Percentiles rank a stretch among this genome's conserved stretches.
Evolutionary conservation across 92 coral and sea anemone genomes (phyloP).

Genomic region (Parazoanthus swiftii): DNA sequence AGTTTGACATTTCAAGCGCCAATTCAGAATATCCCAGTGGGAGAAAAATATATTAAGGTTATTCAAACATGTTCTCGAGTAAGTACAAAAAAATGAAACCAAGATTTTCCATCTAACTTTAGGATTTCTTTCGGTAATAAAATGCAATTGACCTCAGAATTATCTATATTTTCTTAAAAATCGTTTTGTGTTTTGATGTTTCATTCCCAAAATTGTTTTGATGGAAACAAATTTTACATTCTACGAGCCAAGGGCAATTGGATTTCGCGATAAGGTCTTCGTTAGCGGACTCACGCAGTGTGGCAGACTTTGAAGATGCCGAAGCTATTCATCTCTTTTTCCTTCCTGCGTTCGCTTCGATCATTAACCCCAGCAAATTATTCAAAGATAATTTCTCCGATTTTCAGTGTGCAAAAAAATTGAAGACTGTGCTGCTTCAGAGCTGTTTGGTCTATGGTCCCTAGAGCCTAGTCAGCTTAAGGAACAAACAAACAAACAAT

Average conservation of each 20-base stretch:
- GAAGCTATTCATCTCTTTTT: conserved; percentile 25
- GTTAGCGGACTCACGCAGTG: conserved; percentile 38
- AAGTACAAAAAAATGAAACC: not conserved
- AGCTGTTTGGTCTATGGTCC: not conserved
- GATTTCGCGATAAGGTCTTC: conserved; percentile 41
- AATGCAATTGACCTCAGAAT: not conserved
- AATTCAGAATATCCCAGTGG: conserved; percentile 29
- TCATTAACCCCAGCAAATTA: not conserved
- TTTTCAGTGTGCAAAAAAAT: not conserved
- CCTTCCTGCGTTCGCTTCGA: conserved; percentile 19
- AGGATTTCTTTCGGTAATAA: not conserved
- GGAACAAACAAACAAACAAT: conserved; percentile 37
- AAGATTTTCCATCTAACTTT: not conserved
- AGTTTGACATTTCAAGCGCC: conserved; percentile 23
- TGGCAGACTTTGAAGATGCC: conserved; percentile 43
- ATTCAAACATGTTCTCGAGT: conserved; percentile 18
- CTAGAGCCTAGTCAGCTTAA: conserved; percentile 22
- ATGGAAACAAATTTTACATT: conserved; percentile 8
- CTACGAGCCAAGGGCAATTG: conserved; percentile 45
- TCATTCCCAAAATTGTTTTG: not conserved
- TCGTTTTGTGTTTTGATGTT: not conserved
- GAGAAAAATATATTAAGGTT: conserved; percentile 19
- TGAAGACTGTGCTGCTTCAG: not conserved
- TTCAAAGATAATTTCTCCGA: not conserved
- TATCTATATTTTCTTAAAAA: conserved; percentile 2